A percentile compares a stretch with the other conserved stretches of the same genome.
These are phyloP conservation scores for Andrena marginata DNA, from an alignment of 2,888 invertebrate genomes.

Conservation along the genomic window DNA sequence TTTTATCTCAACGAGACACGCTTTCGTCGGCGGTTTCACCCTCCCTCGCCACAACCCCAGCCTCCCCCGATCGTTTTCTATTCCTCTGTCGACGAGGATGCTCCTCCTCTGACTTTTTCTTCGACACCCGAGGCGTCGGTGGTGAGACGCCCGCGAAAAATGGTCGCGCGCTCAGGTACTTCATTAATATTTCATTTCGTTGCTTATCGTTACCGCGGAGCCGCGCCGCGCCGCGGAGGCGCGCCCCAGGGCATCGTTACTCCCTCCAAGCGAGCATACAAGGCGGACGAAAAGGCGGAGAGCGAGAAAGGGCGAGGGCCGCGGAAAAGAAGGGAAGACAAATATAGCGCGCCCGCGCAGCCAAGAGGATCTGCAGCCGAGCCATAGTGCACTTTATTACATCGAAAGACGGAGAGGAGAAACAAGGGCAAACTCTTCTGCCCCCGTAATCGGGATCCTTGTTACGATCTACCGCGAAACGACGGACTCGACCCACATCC, in stretches of 20 bases:
- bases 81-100: slow-evolving; percentile 47
- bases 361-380: slow-evolving; percentile 31
- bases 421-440: slow-evolving; percentile 43
- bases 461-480: slow-evolving; percentile 31
- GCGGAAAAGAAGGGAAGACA: slow-evolving; percentile 58
- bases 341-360: slow-evolving; percentile 47
- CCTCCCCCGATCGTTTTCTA: slow-evolving; percentile 4
- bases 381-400: slow-evolving; percentile 60
- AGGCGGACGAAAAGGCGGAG: slow-evolving; percentile 70
- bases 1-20: slow-evolving; percentile 25
- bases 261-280: slow-evolving; percentile 77
- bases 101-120: slow-evolving; percentile 64
- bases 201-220: slow-evolving; percentile 84
- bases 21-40: slow-evolving; percentile 24
- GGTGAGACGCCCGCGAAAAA: slow-evolving; percentile 76
- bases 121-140: slow-evolving; percentile 71
- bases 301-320: slow-evolving; percentile 69
- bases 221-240: slow-evolving; percentile 75
- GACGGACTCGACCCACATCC: slow-evolving; percentile 14
- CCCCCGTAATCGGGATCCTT: slow-evolving; percentile 44
- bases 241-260: slow-evolving; percentile 83
- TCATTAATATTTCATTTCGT: slow-evolving; percentile 85
- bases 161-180: slow-evolving; percentile 76
- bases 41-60: neutral
- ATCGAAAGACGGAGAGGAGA: slow-evolving; percentile 52